Evolutionary conservation across 2,113 vertebrate species (phyloP).

Genomic region (Trogon melanurus): DNA sequence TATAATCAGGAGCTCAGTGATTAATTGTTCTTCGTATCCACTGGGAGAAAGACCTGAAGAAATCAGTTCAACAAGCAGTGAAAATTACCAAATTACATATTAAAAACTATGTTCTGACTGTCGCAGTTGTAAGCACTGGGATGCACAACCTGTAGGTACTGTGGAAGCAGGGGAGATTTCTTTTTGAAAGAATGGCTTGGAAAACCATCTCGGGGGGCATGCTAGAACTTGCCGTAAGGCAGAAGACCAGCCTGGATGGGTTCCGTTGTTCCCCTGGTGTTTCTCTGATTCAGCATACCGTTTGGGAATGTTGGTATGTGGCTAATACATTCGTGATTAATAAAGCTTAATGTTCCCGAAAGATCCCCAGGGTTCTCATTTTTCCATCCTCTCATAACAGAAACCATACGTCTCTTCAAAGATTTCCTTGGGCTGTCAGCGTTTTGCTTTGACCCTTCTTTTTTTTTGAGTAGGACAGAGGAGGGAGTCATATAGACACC

Average conservation of each 20-base stretch:
- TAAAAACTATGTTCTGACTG: neutral
- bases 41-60: slow-evolving; percentile 42
- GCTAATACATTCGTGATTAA: slow-evolving; percentile 31
- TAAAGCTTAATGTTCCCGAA: slow-evolving; percentile 30
- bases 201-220: neutral
- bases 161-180: neutral
- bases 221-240: neutral
- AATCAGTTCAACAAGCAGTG: slow-evolving; percentile 21
- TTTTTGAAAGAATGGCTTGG: neutral
- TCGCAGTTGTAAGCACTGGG: neutral
- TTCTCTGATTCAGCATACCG: neutral
- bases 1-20: slow-evolving; percentile 35
- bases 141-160: neutral
- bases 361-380: slow-evolving; percentile 32
- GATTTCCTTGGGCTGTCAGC: neutral
- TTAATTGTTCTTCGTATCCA: slow-evolving; percentile 59
- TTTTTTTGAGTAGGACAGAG: neutral
- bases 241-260: neutral
- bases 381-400: slow-evolving; percentile 40
- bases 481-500: accelerated
- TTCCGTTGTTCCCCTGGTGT: neutral
- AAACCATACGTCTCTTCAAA: slow-evolving; percentile 26
- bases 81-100: neutral
- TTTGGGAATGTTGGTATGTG: slow-evolving; percentile 46
- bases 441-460: slow-evolving; percentile 28